These are phyloP conservation scores for Tamias sibiricus DNA, from an alignment of 2,113 vertebrate genomes.

Conservation along the genomic window DNA sequence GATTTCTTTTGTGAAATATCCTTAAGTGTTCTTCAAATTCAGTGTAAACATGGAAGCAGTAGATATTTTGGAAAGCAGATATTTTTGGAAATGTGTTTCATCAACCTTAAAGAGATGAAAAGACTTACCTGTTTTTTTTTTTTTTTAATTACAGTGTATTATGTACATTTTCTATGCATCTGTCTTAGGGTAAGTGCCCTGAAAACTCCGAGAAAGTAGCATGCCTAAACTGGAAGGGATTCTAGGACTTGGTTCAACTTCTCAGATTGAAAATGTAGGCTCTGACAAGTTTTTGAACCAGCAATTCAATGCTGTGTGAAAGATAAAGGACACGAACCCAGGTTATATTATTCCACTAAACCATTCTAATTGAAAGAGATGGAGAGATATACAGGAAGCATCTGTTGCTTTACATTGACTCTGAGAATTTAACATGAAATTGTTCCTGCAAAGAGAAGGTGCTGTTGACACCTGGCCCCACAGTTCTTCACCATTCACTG, in stretches of 20 bases:
- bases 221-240: background rate
- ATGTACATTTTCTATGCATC: background rate
- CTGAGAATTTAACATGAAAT: background rate
- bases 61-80: background rate
- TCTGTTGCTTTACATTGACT: background rate
- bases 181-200: background rate
- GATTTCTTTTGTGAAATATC: slow-evolving; percentile 30
- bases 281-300: background rate
- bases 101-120: background rate
- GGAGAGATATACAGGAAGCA: background rate
- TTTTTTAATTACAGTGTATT: background rate
- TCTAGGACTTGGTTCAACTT: background rate
- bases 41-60: background rate
- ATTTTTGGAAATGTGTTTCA: background rate
- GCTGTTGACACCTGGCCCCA: background rate
- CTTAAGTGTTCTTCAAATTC: background rate
- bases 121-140: background rate
- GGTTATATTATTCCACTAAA: background rate
- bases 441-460: background rate
- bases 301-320: background rate
- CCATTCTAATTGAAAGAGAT: background rate
- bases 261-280: background rate
- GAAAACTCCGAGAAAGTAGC: background rate
- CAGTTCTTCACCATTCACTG: background rate
- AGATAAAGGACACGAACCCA: background rate